Base-by-base conservation (phyloP, 2,888 invertebrate genomes). In the Athripsodes cinereus region DNA sequence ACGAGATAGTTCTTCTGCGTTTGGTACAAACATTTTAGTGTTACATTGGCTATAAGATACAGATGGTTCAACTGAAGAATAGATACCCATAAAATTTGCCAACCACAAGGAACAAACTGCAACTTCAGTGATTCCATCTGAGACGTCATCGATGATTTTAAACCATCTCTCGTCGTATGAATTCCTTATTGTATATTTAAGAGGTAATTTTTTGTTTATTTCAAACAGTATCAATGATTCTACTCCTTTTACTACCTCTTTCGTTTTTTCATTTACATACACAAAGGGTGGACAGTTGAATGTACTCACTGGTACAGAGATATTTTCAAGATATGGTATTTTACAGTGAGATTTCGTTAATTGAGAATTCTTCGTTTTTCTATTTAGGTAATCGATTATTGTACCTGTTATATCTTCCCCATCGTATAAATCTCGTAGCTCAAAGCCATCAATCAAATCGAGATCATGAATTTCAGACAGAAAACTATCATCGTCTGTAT, bases 201-300 rank as follows among this genome's bases (percentile, higher is more conserved):
- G 5, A 2, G 50, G 50, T 10, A 50, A 11, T 8, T 18, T 50
- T 16, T 50, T 50, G n/a, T 11, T 22, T 2, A 50, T 26, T 50
- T 50, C 50, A 3, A 10, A 11, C 26, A 22, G 18, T 10, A 50
- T 21, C 8, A 50, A 2, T 3, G 22, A 3, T 18, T 50, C 50
- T 2, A 50, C 50, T 26, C 50, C 50, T 22, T 26, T 26, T 6
- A 13, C 26, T 2, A 26, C 16, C 21, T 50, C 5, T 18, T 50
- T 50, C 5, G 22, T 50, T 13, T 11, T 8, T 16, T 18, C 20
- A 16, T 50, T 50, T 2, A 50, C 26, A 22, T 50, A 26, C 2
- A 50, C 26, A 26, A 50, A 50, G 8, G 50, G 50, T 50, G 50
- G 50, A 26, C 50, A 50, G 16, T 50, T 26, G 26, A 50, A 50